Conservation (phyloP, 30 jellyfish, hydroid and myxozoan genomes). For the Cassiopea andromeda region DNA sequence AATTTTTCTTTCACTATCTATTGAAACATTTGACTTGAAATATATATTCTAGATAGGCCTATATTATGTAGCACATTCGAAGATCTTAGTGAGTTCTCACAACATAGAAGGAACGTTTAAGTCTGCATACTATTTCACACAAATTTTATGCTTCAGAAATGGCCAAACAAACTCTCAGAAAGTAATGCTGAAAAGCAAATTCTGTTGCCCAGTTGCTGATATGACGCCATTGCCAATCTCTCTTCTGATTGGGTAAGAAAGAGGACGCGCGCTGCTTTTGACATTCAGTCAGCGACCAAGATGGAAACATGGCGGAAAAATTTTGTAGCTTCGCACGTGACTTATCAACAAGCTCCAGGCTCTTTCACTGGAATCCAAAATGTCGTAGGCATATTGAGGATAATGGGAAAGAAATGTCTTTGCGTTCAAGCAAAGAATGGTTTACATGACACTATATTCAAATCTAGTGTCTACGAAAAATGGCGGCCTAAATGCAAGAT, state of each 20-base stretch:
- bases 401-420: slow-evolving; percentile 71
- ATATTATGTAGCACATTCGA: too few species aligned
- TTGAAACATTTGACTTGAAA: too few species aligned
- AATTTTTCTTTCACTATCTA: too few species aligned
- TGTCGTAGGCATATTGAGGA: slow-evolving; percentile 36
- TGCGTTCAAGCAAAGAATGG: slow-evolving; percentile 64
- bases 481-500: background rate
- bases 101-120: too few species aligned
- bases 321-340: slow-evolving; percentile 32
- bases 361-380: slow-evolving; percentile 15
- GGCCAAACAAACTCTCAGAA: too few species aligned
- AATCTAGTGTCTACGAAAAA: slow-evolving; percentile 25
- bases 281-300: slow-evolving; percentile 75
- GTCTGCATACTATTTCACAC: too few species aligned
- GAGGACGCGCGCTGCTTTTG: slow-evolving; percentile 64
- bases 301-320: slow-evolving; percentile 73
- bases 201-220: background rate
- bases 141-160: too few species aligned
- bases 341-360: slow-evolving; percentile 11
- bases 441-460: slow-evolving; percentile 16
- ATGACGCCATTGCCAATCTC: slow-evolving; percentile 13
- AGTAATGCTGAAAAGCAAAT: too few species aligned
- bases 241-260: slow-evolving; percentile 48
- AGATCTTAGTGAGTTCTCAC: too few species aligned
- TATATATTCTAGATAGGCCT: too few species aligned